Percentiles rank a stretch among this genome's conserved stretches.
Conservation (phyloP, 2,113 vertebrate species). For the Serilophus lunatus region DNA sequence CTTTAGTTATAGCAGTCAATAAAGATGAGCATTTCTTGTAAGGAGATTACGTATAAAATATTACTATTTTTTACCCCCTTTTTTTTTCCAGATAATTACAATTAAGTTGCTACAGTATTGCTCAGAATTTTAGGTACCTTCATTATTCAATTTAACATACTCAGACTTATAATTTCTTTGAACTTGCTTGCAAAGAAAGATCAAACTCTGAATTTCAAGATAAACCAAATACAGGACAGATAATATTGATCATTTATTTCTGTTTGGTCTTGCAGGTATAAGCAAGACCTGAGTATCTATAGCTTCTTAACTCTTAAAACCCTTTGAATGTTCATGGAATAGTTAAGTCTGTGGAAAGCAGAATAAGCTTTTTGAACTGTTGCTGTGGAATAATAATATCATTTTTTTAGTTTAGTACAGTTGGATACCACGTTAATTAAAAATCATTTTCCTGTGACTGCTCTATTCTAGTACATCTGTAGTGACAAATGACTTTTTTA, state of each 20-base stretch:
- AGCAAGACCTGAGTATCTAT: not conserved
- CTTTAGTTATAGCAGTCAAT: not conserved
- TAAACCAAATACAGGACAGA: not conserved
- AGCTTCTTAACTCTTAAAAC: not conserved
- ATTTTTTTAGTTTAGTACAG: not conserved
- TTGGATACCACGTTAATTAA: not conserved
- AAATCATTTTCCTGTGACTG: not conserved
- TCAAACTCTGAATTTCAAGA: not conserved
- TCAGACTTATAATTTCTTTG: not conserved
- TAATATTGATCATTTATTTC: not conserved
- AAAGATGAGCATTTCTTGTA: not conserved
- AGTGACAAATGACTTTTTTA: not conserved
- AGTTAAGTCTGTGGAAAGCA: not conserved
- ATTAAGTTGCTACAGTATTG: not conserved
- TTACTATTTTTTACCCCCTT: rapidly evolving
- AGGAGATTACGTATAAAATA: not conserved
- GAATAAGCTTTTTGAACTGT: not conserved
- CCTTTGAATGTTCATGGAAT: not conserved
- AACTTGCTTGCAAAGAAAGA: not conserved
- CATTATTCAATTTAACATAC: not conserved
- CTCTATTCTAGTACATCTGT: not conserved
- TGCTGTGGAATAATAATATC: not conserved
- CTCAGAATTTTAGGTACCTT: not conserved
- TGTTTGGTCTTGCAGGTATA: not conserved
- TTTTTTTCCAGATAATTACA: not conserved